Evolutionary conservation across 2,888 invertebrate species (phyloP).

Genomic region (Hirudinaria manillensis): DNA sequence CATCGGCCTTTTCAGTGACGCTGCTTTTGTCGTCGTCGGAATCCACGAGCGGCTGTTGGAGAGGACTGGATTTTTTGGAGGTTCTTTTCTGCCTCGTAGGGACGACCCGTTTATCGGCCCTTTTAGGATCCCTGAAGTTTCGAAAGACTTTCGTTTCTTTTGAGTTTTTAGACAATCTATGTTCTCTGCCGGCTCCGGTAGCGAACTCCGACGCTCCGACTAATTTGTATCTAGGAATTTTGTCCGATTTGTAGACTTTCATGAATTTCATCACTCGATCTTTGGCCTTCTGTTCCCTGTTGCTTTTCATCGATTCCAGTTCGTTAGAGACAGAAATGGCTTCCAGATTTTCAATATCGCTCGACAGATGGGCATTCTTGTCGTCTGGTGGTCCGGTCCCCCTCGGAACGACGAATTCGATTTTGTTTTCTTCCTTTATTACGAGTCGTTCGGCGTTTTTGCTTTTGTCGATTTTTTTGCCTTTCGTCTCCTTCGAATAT

Average conservation of each 20-base stretch:
- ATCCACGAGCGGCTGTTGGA: not conserved
- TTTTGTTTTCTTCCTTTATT: not conserved
- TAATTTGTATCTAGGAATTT: too few relatives aligned
- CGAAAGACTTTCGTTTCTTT: not conserved
- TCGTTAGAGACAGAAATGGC: too few relatives aligned
- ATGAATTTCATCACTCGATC: too few relatives aligned
- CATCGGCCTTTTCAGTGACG: constrained; percentile 2
- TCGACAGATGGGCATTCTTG: too few relatives aligned
- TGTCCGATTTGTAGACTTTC: too few relatives aligned
- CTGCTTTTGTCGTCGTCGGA: not conserved
- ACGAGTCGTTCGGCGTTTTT: constrained; percentile 11
- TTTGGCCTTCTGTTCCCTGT: too few relatives aligned
- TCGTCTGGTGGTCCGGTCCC: not conserved
- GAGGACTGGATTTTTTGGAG: not conserved
- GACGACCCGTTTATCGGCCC: not conserved
- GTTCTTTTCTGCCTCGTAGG: not conserved
- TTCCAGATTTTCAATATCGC: too few relatives aligned
- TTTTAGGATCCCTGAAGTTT: not conserved
- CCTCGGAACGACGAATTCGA: not conserved
- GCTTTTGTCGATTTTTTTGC: constrained; percentile 17
- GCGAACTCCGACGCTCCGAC: not conserved
- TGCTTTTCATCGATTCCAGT: too few relatives aligned
- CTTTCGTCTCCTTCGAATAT: not conserved
- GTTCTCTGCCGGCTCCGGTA: not conserved
- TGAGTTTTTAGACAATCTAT: not conserved